phyloP scores from a whole-genome alignment of 1,140 invertebrate genomes.

The Temnothorax nylanderi region DNA sequence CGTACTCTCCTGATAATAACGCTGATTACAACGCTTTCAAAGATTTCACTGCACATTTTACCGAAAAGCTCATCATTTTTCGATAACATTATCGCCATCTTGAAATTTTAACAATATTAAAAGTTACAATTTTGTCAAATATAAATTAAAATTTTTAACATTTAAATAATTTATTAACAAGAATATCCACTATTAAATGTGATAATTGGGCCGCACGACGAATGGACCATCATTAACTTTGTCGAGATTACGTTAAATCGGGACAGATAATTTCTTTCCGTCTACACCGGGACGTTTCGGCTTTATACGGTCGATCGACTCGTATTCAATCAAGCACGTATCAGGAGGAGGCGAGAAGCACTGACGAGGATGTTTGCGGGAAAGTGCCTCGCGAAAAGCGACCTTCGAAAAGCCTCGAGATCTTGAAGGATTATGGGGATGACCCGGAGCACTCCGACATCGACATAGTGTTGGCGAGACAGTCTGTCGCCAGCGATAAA shows the following conservation, averaged over 20 bases:
- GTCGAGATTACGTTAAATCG: not conserved
- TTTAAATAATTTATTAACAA: too few species aligned
- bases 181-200: not conserved
- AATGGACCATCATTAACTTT: not conserved
- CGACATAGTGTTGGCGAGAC: not conserved
- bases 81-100: not conserved
- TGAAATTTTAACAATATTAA: not conserved
- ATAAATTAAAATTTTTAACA: not conserved
- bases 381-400: slow-evolving; percentile 3
- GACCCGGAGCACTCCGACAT: not conserved
- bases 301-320: not conserved
- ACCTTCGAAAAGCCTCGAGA: not conserved
- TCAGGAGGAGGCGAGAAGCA: slow-evolving; percentile 7
- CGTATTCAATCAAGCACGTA: slow-evolving; percentile 32
- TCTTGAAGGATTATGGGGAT: slow-evolving; percentile 40
- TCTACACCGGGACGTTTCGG: not conserved
- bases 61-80: not conserved
- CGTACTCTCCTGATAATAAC: not conserved
- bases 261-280: not conserved
- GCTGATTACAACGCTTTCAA: too few species aligned
- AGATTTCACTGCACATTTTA: not conserved
- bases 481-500: not conserved
- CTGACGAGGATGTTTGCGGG: slow-evolving; percentile 22
- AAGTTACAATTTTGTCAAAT: not conserved
- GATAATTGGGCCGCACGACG: not conserved